Base-by-base conservation (phyloP, 2,797 vertebrate species). In the Phrynocephalus vlangalii region DNA sequence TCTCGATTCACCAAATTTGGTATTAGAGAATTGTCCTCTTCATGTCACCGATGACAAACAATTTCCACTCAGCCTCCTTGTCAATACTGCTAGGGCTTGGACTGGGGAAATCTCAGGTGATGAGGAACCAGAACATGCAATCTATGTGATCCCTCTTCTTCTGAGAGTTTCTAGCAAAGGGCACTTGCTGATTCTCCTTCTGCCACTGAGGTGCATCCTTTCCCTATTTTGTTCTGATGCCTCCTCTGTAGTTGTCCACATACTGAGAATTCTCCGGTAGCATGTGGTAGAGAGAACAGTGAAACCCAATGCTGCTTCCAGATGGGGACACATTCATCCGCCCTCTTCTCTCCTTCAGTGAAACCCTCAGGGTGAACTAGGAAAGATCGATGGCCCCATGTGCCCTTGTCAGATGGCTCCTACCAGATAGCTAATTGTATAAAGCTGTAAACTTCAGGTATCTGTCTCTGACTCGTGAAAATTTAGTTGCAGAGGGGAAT, bases 401-500 rank as follows among this genome's bases (percentile, higher is more conserved):
- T 18, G 2, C 22, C 44, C 67, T 66, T 63, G 72, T 72, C 86
- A 38, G 38, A 44, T 18, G 44, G 38, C 79, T 63, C 5, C 73
- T 3, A 3, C 52, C 67, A 79, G 16, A 22, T 30, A 72, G 83
- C 67, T 83, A 77, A 88, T 88, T 52, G 80, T 78, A 84, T 22
- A 76, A 44, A 60, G 1, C 48, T 77, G 2, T 7, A 44, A 9
- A 20, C 72, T 81, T 85, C n/a, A 85, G 71, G 33, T 88, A 38
- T 66, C 87, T 76, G 22, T 63, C 30, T 44, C 71, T 52, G 70
- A 68, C 67, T 60, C 75, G 56, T 80, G 77, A 70, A 70, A 83
- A 67, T 48, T 70, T 84, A 67, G 30, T 56, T 84, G 78, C 13
- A n/a, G 70, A 48, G 75, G 60, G 60, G 77, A 73, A 63, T 30